A percentile compares a stretch with the other conserved stretches of the same genome.
Evolutionary conservation across 2,113 vertebrate genomes (phyloP).

Genomic region (Pollimyrus isidori): DNA sequence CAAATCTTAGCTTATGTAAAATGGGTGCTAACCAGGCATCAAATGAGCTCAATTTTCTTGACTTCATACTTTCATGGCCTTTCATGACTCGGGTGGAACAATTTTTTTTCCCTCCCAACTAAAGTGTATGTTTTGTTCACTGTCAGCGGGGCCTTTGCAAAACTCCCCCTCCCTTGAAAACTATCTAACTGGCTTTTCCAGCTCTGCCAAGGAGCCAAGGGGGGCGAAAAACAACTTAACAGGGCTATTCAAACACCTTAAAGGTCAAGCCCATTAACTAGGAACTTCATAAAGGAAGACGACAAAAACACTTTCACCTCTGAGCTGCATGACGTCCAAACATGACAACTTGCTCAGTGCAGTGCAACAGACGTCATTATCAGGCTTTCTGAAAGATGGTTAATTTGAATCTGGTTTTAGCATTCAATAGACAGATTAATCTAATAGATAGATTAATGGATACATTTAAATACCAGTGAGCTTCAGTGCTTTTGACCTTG

Average conservation of each 20-base stretch:
- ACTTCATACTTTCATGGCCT: not conserved
- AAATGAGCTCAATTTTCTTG: not conserved
- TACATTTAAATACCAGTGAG: not conserved
- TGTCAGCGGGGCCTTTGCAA: not conserved
- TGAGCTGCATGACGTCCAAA: not conserved
- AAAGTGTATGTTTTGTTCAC: not conserved
- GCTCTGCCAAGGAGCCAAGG: not conserved
- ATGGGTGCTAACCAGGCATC: not conserved
- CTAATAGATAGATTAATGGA: not conserved
- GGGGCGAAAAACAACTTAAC: not conserved
- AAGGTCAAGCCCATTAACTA: not conserved
- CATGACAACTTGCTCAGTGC: not conserved
- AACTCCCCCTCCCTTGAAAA: conserved; percentile 2
- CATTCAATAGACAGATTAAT: not conserved
- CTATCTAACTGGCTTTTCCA: conserved; percentile 17
- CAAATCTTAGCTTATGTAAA: not conserved
- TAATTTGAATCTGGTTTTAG: not conserved
- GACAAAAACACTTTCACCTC: not conserved
- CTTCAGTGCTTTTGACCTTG: not conserved
- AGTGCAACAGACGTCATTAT: not conserved
- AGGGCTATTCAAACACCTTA: not conserved
- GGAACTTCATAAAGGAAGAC: not conserved
- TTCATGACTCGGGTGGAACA: not conserved
- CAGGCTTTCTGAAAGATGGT: not conserved
- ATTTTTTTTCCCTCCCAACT: not conserved